phyloP scores from a whole-genome alignment of 53 echinoderm and acorn worm species.

The Zoroaster sp. region DNA sequence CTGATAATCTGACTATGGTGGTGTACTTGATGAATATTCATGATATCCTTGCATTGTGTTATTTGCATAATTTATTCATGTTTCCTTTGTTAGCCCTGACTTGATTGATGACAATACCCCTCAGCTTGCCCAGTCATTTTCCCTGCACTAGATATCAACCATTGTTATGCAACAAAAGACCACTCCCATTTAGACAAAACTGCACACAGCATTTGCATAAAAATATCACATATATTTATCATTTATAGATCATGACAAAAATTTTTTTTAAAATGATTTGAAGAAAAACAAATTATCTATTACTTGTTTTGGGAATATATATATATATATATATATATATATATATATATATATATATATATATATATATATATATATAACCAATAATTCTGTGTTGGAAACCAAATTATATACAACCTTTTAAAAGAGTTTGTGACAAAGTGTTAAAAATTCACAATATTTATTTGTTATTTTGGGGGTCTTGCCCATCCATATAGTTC shows the following conservation, averaged over 20 bases:
- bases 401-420: no score
- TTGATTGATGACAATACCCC: conserved; percentile 12
- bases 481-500: background rate
- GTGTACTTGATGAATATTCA: conserved; percentile 35
- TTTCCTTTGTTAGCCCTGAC: conserved; percentile 6
- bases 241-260: no score
- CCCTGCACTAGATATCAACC: conserved; percentile 16
- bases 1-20: background rate
- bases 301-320: no score
- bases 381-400: no score
- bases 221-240: no score
- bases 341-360: no score
- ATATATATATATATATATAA: no score
- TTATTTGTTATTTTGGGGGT: no score
- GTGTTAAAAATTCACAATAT: no score
- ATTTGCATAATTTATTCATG: conserved; percentile 18
- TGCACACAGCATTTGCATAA: background rate
- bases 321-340: background rate
- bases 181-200: background rate
- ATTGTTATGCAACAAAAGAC: conserved; percentile 11
- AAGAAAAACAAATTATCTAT: no score
- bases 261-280: no score
- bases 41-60: conserved; percentile 28
- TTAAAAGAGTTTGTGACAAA: no score
- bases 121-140: background rate